phyloP scores from a whole-genome alignment of 2,888 invertebrate genomes.

The Cephus runcator region DNA sequence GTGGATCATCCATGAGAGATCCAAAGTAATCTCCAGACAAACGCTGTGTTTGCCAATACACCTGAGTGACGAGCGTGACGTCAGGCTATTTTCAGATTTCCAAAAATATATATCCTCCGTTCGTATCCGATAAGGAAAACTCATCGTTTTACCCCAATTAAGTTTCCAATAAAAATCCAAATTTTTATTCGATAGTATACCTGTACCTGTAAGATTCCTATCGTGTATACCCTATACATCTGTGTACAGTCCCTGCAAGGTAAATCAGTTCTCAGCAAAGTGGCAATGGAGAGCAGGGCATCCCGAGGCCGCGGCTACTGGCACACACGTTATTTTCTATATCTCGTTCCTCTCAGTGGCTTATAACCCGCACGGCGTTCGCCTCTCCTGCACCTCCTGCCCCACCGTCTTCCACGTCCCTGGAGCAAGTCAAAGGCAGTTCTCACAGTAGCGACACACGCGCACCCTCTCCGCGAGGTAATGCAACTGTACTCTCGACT shows the following conservation, averaged over 20 bases:
- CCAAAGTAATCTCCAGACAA: neutral
- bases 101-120: neutral
- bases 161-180: too few species aligned
- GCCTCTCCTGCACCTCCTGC: slow-evolving; percentile 11
- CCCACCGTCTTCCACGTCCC: slow-evolving; percentile 19
- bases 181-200: too few species aligned
- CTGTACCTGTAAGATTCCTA: too few species aligned
- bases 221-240: neutral
- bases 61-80: neutral
- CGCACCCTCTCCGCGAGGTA: neutral
- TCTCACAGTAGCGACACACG: neutral
- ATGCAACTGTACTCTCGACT: slow-evolving; percentile 18
- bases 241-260: neutral
- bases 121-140: too few species aligned
- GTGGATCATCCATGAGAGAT: neutral
- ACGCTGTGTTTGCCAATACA: neutral
- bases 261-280: slow-evolving; percentile 28
- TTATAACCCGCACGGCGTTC: slow-evolving; percentile 1
- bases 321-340: slow-evolving; percentile 46
- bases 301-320: slow-evolving; percentile 52
- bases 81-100: rapidly evolving
- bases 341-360: neutral
- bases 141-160: too few species aligned
- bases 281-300: slow-evolving; percentile 57
- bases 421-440: neutral